Evolutionary conservation across 2,113 vertebrate genomes (phyloP), one percentile per base, ranked within the genome.

Genomic region (Leptobrachium ailaonicum): DNA sequence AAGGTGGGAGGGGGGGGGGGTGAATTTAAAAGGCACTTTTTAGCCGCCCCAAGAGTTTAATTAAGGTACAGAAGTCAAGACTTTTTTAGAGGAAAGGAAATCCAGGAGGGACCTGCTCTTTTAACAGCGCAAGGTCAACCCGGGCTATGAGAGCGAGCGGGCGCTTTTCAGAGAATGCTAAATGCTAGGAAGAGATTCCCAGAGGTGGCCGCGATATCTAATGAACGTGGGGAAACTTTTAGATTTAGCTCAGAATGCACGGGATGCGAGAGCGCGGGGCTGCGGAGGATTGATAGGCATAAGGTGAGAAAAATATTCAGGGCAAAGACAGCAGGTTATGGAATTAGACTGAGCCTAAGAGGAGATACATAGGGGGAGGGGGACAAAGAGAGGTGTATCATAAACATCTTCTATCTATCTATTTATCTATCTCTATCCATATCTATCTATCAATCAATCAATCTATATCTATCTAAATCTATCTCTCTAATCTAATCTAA

Each of bases 31-130:
- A 72, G 66, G 44, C 66, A 63, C 67, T 62, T 70, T 71, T 11
- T 50, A 45, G 58, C 58, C 42, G 67, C 76, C 76, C 43, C 76
- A 43, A 68, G 76, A 71, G 76, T 71, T 78, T 78, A 78, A 78
- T 78, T 78, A 71, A 62, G 67, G 76, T 72, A 71, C 53, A 78
- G 4, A 47, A 77, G 66, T 78, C 76, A 78, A 44, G 67, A 44
- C 67, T 78, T 78, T 62, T 78, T 41, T 32, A 45, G 42, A 71
- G 67, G 76, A 70, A 60, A 78, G 67, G 54, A 70, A 78, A 71
- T 78, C 54, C 76, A 43, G 41, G 41, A 70, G 75, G 75, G 75
- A 9, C 41, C 43, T 42, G 13, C 3, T 32, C 42, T 63, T 44
- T n/a, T 62, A 75, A 64, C 56, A 69, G 9, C 53, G 54, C 20